A percentile compares a stretch with the other conserved stretches of the same genome.
phyloP scores from a whole-genome alignment of 2,797 vertebrate species.

The Adelosebastes latens region DNA sequence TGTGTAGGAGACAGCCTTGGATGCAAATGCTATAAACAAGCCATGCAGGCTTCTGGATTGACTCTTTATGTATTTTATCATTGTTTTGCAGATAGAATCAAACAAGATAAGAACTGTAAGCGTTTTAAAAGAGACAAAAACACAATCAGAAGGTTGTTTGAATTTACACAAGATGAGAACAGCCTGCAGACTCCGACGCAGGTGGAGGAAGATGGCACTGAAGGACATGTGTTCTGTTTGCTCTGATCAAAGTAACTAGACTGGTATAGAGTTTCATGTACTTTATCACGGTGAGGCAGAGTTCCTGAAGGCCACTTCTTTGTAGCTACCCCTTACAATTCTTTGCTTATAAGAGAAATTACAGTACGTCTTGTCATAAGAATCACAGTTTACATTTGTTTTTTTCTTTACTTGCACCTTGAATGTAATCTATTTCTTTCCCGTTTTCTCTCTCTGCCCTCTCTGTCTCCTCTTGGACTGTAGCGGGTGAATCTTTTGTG shows the following conservation, averaged over 20 bases:
- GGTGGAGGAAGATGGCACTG: not conserved
- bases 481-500: not conserved
- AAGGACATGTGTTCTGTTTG: constrained; percentile 38
- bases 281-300: not conserved
- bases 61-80: constrained; percentile 25
- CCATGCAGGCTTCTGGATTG: constrained; percentile 1
- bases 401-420: constrained; percentile 15
- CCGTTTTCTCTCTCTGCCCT: not conserved
- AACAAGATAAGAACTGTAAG: not conserved
- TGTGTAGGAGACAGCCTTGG: constrained; percentile 35
- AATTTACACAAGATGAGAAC: constrained; percentile 2
- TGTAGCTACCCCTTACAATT: not conserved
- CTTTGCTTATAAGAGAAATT: not conserved
- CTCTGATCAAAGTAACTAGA: constrained; percentile 12
- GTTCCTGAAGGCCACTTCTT: not conserved
- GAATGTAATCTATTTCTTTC: constrained; percentile 5
- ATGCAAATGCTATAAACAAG: constrained; percentile 36
- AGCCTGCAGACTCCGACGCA: not conserved
- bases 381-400: not conserved
- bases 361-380: not conserved
- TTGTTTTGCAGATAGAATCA: constrained; percentile 9
- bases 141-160: not conserved
- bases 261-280: not conserved
- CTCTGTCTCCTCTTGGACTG: not conserved
- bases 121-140: not conserved